Evolutionary conservation across 2,888 invertebrate species (phyloP).

Genomic region (Xestia xanthographa): DNA sequence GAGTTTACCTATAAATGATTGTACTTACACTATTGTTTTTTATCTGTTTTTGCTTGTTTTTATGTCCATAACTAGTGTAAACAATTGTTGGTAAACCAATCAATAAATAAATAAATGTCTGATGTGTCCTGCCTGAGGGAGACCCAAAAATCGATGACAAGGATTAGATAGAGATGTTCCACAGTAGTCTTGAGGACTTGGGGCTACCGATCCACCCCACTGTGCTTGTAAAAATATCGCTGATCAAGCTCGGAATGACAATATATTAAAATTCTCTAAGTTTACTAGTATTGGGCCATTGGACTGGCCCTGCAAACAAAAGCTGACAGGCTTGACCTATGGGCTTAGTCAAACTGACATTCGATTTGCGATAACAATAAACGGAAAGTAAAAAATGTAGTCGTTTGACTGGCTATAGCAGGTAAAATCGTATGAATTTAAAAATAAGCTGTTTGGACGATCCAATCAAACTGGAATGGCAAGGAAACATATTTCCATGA

Average conservation of each 20-base stretch:
- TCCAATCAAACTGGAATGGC: slow-evolving; percentile 8
- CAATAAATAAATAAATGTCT: too few relatives aligned
- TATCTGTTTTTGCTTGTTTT: too few relatives aligned
- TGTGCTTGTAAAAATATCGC: background rate
- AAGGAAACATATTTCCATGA: slow-evolving; percentile 16
- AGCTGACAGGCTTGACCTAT: background rate
- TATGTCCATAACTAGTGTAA: too few relatives aligned
- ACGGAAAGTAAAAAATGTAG: background rate
- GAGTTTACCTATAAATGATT: too few relatives aligned
- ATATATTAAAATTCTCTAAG: background rate
- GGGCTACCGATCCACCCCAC: background rate
- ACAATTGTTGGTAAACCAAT: too few relatives aligned
- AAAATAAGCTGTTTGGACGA: background rate
- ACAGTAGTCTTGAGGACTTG: background rate
- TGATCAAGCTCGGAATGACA: background rate
- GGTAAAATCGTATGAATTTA: background rate
- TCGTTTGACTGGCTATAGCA: background rate
- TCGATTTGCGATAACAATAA: background rate
- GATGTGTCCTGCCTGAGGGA: too few relatives aligned
- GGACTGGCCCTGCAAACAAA: background rate
- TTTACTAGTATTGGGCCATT: background rate
- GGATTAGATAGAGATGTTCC: background rate
- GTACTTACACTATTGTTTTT: too few relatives aligned
- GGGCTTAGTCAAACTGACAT: background rate
- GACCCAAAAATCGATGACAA: background rate